These are phyloP conservation scores for Phoxinus phoxinus DNA, from an alignment of 2,113 vertebrate species.

Conservation along the genomic window DNA sequence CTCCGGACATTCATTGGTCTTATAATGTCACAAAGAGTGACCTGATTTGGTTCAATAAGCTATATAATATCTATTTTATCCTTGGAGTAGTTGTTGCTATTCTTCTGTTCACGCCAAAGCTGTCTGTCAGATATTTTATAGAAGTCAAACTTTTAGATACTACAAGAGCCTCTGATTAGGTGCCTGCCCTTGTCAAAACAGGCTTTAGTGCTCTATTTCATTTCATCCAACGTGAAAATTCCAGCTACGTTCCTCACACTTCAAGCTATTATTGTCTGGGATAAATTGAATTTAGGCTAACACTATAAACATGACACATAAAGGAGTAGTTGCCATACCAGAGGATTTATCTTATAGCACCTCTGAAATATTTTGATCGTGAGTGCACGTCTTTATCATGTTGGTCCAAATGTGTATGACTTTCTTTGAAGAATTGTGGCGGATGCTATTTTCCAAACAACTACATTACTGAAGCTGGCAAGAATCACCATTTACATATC, in stretches of 20 bases:
- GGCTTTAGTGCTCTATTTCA: constrained; percentile 30
- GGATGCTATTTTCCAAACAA: background rate
- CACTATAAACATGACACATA: background rate
- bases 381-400: background rate
- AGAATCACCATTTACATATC: no score
- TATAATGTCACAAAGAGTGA: constrained; percentile 48
- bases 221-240: constrained; percentile 15
- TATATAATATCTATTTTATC: constrained; percentile 41
- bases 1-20: constrained; percentile 23
- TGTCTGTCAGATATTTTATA: constrained; percentile 48
- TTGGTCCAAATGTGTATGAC: background rate
- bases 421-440: background rate
- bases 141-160: constrained; percentile 50
- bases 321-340: background rate
- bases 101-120: constrained; percentile 43
- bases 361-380: constrained; percentile 28
- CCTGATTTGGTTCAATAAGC: constrained; percentile 40
- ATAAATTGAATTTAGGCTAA: background rate
- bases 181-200: constrained; percentile 40
- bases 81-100: constrained; percentile 44
- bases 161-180: constrained; percentile 42
- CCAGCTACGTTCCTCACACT: constrained; percentile 5
- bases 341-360: background rate
- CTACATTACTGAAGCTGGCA: background rate
- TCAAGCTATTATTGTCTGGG: constrained; percentile 21